Conservation (phyloP, 2,888 invertebrate genomes). For the Cepaea hortensis region DNA sequence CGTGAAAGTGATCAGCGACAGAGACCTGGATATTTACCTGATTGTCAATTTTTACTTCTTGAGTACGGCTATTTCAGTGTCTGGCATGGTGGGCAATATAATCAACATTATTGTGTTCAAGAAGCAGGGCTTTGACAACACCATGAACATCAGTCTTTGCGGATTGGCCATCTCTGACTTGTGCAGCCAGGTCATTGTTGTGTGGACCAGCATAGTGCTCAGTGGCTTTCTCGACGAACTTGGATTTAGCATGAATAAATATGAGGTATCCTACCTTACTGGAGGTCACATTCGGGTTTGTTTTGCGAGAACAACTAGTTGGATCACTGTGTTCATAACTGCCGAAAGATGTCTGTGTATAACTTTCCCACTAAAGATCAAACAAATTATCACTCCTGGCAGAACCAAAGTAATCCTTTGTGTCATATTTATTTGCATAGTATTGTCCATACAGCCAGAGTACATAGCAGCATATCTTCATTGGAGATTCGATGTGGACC, state of each 20-base stretch:
- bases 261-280: background rate
- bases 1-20: background rate
- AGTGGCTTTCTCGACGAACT: background rate
- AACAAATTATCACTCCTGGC: background rate
- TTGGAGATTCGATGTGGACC: background rate
- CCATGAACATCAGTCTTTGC: conserved; percentile 1
- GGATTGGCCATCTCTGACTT: background rate
- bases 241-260: background rate
- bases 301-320: background rate
- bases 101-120: background rate
- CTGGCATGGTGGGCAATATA: background rate
- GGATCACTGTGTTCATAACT: background rate
- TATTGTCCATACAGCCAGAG: background rate
- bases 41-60: background rate
- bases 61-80: background rate
- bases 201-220: background rate
- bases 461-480: background rate
- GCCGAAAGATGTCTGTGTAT: background rate
- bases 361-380: background rate
- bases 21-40: background rate
- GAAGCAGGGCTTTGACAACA: background rate
- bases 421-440: background rate
- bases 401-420: background rate
- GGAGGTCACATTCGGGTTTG: background rate
- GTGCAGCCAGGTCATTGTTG: too few species aligned